Conservation (phyloP, 2,888 invertebrate species). For the Cataglyphis altisquamis region DNA sequence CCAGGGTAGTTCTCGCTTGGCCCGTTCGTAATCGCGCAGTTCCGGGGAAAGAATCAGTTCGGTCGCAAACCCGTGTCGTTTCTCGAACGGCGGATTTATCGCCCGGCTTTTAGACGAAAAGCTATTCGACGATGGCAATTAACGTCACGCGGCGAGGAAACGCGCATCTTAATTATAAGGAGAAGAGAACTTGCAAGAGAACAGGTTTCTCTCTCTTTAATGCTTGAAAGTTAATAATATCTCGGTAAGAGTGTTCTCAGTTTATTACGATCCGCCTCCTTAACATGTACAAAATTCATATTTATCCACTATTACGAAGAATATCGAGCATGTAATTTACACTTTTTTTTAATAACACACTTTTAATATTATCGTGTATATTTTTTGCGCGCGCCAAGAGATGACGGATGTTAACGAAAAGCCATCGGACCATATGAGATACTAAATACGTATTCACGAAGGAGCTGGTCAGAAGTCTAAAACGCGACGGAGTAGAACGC, state of each 20-base stretch:
- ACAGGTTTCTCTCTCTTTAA: conserved; percentile 31
- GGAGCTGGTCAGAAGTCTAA: conserved; percentile 66
- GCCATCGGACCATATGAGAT: conserved; percentile 26
- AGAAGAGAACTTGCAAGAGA: conserved; percentile 11
- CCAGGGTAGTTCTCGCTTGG: conserved; percentile 72
- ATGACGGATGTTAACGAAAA: conserved; percentile 1
- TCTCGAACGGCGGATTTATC: conserved; percentile 34
- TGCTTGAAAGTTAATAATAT: conserved; percentile 20
- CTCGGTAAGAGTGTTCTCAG: background rate
- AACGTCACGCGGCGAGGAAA: conserved; percentile 31
- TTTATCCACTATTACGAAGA: conserved; percentile 1
- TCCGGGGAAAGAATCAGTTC: conserved; percentile 67
- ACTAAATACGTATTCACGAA: conserved; percentile 60
- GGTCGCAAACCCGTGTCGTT: conserved; percentile 37
- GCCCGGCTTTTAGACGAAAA: conserved; percentile 4
- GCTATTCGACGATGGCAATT: conserved; percentile 37
- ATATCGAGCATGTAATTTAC: background rate
- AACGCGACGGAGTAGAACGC: conserved; percentile 71
- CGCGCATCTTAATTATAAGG: conserved; percentile 35
- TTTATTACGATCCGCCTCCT: background rate
- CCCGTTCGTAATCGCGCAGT: conserved; percentile 70
- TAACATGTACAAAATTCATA: conserved; percentile 22
- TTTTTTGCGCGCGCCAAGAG: background rate
- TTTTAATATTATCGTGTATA: conserved; percentile 1
- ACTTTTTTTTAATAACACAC: background rate